Evolutionary conservation across 2,888 invertebrate genomes (phyloP).

Genomic region (Leistus spinibarbis): DNA sequence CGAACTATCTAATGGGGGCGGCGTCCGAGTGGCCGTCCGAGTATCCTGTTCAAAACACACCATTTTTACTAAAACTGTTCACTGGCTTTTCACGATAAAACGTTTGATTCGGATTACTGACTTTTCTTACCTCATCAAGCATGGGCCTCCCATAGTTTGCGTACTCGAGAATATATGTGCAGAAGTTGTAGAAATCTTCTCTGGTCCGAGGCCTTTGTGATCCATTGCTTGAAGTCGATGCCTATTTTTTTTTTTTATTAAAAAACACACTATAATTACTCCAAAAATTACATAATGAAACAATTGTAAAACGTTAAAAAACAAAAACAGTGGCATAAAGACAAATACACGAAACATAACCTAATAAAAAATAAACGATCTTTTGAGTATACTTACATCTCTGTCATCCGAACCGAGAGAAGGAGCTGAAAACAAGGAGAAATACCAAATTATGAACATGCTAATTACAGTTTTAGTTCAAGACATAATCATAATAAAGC

Average conservation of each 20-base stretch:
- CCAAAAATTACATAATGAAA: neutral
- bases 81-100: neutral
- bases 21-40: slow-evolving; percentile 45
- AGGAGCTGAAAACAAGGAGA: slow-evolving; percentile 47
- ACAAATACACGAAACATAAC: slow-evolving; percentile 46
- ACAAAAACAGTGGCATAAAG: slow-evolving; percentile 27
- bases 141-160: slow-evolving; percentile 59
- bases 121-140: slow-evolving; percentile 56
- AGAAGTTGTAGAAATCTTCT: slow-evolving; percentile 62
- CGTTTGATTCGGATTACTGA: neutral
- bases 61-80: neutral
- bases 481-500: slow-evolving; percentile 37
- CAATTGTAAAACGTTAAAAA: neutral
- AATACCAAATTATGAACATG: slow-evolving; percentile 39
- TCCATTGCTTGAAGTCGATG: neutral
- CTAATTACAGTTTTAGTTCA: slow-evolving; percentile 32
- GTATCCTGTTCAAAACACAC: slow-evolving; percentile 15
- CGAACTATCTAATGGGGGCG: slow-evolving; percentile 59
- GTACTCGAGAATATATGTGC: slow-evolving; percentile 61
- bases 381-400: slow-evolving; percentile 48
- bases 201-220: slow-evolving; percentile 56
- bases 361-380: slow-evolving; percentile 44
- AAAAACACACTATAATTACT: neutral
- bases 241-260: neutral
- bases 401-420: slow-evolving; percentile 49